Evolutionary conservation across 2,888 invertebrate species (phyloP), one percentile per base, ranked within the genome.

Genomic region (Drosophila ustulata): DNA sequence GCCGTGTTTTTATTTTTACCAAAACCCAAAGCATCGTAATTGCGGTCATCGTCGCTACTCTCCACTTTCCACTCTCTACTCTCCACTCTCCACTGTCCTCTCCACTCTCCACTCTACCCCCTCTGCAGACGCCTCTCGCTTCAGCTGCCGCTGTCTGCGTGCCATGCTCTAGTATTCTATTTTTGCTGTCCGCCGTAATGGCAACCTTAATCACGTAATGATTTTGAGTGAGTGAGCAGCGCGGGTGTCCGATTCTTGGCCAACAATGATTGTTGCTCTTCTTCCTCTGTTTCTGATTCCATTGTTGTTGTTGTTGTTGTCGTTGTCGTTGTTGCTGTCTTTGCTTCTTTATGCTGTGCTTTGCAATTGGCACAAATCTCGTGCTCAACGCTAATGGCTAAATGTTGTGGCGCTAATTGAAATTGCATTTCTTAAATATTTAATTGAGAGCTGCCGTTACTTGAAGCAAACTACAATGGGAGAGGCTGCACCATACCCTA

Each of bases 141-240:
- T 26, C 49, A 45, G 37, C 62, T 46, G 13, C 32, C 37, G 39
- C 68, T 71, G 85, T 82, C 82, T 76, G 84, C 71, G 67, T 82
- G 82, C 78, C 78, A 70, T 87, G 82, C 73, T 82, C 82, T 82
- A 82, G 79, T 87, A 81, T 79, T 81, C 81, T 83, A 82, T 87
- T 82, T 82, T 88, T 80, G 82, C 83, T 80, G 75, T 73, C 71
- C 71, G 88, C 80, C 82, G 82, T 87, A 82, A 80, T 82, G 88
- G 86, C 80, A 82, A 82, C 82, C 83, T 83, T 84, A 84, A 84
- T 84, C 83, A 88, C 83, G 83, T 84, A 84, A 84, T 86, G 88
- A 88, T 84, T 82, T 75, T 64, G 71, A 74, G 67, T 68, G 74
- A 71, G 71, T 75, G 71, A 79, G 69, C 80, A 69, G 64, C 69